Base-by-base conservation (phyloP, 2,888 invertebrate genomes). In the Epistrophe grossulariae region DNA sequence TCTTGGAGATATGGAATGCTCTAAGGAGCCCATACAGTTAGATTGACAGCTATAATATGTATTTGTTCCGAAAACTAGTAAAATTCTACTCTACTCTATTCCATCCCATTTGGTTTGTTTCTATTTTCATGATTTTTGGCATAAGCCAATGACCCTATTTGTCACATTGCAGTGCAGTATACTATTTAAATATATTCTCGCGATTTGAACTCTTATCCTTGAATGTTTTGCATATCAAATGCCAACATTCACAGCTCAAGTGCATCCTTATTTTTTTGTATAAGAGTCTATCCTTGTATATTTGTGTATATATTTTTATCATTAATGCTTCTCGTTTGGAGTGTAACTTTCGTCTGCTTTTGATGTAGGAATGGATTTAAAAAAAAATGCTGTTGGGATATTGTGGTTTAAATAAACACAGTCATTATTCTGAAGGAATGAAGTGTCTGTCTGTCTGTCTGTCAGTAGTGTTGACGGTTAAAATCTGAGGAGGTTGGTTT, bases 121-220 rank as follows among this genome's bases (percentile, higher is more conserved):
- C 19, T 4, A 43, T 43, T 24, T 62, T 40, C 4, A 0, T 24
- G 17, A 17, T 38, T 43, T n/a, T 43, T 43, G 66, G 8, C n/a
- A 35, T 13, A 48, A 48, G 66, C 45, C 66, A 66, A 19, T 28
- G 64, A 31, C 48, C 48, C 8, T 17, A 13, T 31, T 19, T 50
- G 66, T 48, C 17, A n/a, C 64, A 45, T 15, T 45, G 10, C n/a
- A 31, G 17, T 40, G 13, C 9, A 8, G 8, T 40, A 40, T 4
- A 4, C 0, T 64, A 45, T 28, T 15, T 45, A 17, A n/a, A 28
- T 28, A 28, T 24, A n/a, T 15, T 40, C 9, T 31, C n/a, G 45
- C 24, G n/a, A 64, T 66, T 35, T 31, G 48, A 66, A 66, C 48
- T 66, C 17, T 66, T 66, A 48, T 66, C 48, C 66, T 66, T 66